Evolutionary conservation across 2,113 vertebrate genomes (phyloP).

Genomic region (Dicrurus megarhynchus): DNA sequence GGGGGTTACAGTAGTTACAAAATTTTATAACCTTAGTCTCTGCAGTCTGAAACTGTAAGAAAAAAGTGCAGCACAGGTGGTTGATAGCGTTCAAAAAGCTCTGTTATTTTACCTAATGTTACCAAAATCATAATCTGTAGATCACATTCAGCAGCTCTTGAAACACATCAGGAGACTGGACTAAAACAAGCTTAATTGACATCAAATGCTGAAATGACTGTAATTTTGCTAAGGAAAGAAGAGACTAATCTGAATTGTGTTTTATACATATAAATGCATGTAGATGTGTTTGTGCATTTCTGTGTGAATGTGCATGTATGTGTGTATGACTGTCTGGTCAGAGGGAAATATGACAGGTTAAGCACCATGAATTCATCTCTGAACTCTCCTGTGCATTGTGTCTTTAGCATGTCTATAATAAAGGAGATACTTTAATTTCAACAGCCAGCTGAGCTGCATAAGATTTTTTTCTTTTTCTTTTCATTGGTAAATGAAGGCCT

Average conservation of each 20-base stretch:
- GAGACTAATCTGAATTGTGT: background rate
- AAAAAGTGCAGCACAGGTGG: background rate
- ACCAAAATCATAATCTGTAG: background rate
- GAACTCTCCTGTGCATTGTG: background rate
- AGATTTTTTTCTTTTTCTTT: background rate
- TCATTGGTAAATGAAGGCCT: background rate
- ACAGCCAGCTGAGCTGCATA: no score
- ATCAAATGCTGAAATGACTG: background rate
- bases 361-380: background rate
- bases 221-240: background rate
- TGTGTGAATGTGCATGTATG: rapidly evolving
- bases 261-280: background rate
- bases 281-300: background rate
- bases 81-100: background rate
- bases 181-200: background rate
- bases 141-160: background rate
- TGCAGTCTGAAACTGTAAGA: background rate
- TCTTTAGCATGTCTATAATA: background rate
- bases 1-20: background rate
- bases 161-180: background rate
- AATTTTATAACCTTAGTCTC: background rate
- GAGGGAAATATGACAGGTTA: background rate
- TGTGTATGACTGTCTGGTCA: background rate
- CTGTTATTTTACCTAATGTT: background rate
- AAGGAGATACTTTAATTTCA: background rate